Evolutionary conservation across 2,797 vertebrate genomes (phyloP).

Genomic region (Argya squamiceps): DNA sequence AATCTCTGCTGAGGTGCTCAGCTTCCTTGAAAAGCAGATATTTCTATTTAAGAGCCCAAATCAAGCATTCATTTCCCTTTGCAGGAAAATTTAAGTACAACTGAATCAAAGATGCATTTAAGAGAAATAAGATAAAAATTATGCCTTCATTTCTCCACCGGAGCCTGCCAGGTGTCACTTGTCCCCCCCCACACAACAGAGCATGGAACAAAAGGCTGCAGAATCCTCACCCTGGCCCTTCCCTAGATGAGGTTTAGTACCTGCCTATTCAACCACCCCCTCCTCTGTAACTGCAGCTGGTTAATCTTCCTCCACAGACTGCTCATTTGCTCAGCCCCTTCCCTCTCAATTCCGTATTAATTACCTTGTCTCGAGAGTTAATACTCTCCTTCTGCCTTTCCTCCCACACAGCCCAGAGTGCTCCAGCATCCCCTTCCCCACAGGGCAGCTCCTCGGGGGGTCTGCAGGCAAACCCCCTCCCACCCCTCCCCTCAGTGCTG

Average conservation of each 20-base stretch:
- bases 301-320: constrained; percentile 14
- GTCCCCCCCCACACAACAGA: neutral
- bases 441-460: neutral
- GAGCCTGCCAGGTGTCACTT: neutral
- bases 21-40: neutral
- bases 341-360: neutral
- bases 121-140: neutral
- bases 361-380: neutral
- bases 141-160: neutral
- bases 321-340: constrained; percentile 26
- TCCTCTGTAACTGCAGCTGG: neutral
- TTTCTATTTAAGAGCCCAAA: neutral
- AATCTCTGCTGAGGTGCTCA: neutral
- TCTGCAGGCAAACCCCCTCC: neutral
- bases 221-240: neutral
- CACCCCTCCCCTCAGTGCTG: neutral
- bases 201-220: neutral
- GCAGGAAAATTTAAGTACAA: neutral
- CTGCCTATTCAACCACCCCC: neutral
- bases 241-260: neutral
- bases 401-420: neutral
- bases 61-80: neutral
- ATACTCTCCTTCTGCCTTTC: neutral
- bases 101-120: neutral
- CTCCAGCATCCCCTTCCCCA: neutral